A percentile compares a stretch with the other conserved stretches of the same genome.
These are phyloP conservation scores for Pelusios castaneus DNA, from an alignment of 2,113 vertebrate species.

Conservation along the genomic window DNA sequence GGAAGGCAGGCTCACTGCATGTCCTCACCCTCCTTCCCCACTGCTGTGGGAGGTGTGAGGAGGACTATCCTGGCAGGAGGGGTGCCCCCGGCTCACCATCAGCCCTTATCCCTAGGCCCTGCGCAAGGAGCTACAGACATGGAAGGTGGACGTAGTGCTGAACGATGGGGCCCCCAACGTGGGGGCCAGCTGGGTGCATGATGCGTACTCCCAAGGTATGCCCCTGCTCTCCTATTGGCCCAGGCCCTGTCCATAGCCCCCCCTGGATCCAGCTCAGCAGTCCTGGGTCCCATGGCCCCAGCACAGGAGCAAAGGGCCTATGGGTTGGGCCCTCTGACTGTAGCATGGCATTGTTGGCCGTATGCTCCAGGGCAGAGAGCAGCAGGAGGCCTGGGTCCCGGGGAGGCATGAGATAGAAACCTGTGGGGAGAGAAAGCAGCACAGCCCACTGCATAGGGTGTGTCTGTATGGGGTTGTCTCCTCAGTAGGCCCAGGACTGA, in stretches of 20 bases:
- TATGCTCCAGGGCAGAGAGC: neutral
- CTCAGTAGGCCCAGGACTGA: neutral
- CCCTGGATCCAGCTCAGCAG: neutral
- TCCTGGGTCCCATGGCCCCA: neutral
- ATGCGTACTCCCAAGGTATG: conserved; percentile 94
- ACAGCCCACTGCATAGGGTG: neutral
- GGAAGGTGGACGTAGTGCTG: conserved; percentile 96
- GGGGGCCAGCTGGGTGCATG: conserved; percentile 94
- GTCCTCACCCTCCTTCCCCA: neutral
- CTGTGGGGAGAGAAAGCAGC: neutral
- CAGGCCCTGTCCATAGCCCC: neutral
- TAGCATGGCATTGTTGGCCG: fast-evolving
- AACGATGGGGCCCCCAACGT: conserved; percentile 96
- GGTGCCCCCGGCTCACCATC: neutral
- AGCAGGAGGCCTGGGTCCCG: neutral
- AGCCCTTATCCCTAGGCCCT: conserved; percentile 78
- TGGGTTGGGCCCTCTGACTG: neutral
- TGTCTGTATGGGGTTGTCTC: neutral
- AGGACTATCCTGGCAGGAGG: neutral
- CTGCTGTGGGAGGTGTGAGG: neutral
- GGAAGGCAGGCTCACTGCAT: fast-evolving
- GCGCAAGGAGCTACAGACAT: conserved; percentile 92
- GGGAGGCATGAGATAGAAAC: neutral
- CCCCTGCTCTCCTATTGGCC: neutral
- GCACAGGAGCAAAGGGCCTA: neutral